Conservation (phyloP, 2,113 vertebrate species). For the Miniopterus natalensis region DNA sequence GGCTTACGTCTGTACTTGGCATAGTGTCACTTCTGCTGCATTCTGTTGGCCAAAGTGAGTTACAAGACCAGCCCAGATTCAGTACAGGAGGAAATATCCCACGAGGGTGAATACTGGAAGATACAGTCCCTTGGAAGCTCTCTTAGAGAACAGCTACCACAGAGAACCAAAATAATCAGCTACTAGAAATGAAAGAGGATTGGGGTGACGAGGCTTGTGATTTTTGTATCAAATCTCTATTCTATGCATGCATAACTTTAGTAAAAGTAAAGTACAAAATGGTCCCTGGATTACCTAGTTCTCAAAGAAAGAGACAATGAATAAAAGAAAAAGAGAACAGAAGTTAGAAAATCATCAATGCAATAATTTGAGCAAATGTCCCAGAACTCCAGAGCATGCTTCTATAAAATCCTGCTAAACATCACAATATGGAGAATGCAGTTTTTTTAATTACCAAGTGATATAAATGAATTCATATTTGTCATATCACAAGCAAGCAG, state of each 20-base stretch:
- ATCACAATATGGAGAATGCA: background rate
- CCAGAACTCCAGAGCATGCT: background rate
- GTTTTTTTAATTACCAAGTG: background rate
- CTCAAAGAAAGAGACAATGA: slow-evolving; percentile 37
- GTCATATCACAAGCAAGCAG: slow-evolving; percentile 40
- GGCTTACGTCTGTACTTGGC: background rate
- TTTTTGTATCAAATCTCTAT: slow-evolving; percentile 27
- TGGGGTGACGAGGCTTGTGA: background rate
- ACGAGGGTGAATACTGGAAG: background rate
- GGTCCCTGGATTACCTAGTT: background rate
- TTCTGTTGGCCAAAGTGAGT: background rate
- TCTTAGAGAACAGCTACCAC: background rate
- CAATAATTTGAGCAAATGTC: slow-evolving; percentile 25
- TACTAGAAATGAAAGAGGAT: background rate
- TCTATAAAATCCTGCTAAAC: slow-evolving; percentile 37
- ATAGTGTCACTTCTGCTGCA: background rate
- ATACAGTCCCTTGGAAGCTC: background rate
- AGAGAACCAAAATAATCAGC: background rate
- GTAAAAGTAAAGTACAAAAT: background rate
- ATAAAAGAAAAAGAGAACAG: background rate
- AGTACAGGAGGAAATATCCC: background rate
- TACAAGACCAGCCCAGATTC: background rate
- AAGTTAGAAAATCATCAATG: slow-evolving; percentile 13
- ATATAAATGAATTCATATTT: slow-evolving; percentile 45
- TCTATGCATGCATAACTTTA: background rate